A percentile compares a stretch with the other conserved stretches of the same genome.
These are phyloP conservation scores for Salvelinus alpinus DNA, from an alignment of 2,113 vertebrate species.

Conservation along the genomic window DNA sequence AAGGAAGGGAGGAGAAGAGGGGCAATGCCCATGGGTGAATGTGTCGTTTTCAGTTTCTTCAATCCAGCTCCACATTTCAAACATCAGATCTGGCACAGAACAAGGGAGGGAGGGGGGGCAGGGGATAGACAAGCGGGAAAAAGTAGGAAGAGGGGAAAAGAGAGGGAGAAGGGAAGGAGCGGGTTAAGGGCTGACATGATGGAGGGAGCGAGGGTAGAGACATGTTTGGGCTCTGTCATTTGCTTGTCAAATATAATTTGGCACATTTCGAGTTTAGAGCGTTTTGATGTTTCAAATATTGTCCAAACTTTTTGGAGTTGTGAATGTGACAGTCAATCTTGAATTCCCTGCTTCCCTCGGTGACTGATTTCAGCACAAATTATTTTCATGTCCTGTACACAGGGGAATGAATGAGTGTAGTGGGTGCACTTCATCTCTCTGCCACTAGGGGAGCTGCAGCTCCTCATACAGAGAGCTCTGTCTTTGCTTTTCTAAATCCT, in stretches of 20 bases:
- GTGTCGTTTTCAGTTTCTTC: conserved; percentile 57
- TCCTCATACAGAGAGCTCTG: neutral
- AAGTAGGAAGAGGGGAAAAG: conserved; percentile 11
- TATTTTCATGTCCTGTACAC: no score
- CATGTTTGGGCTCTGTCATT: no score
- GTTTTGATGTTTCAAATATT: no score
- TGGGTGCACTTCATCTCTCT: neutral
- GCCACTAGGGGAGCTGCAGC: conserved; percentile 36
- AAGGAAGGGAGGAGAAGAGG: neutral
- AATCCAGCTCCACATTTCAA: conserved; percentile 37
- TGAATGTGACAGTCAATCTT: no score
- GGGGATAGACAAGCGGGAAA: neutral
- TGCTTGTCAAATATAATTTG: no score
- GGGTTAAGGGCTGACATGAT: neutral
- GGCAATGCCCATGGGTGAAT: conserved; percentile 12
- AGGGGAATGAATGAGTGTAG: no score
- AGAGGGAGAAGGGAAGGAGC: neutral
- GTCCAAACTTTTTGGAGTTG: neutral
- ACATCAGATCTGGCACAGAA: conserved; percentile 23
- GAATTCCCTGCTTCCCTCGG: neutral
- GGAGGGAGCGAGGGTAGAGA: neutral
- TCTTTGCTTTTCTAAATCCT: conserved; percentile 3
- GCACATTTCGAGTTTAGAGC: no score
- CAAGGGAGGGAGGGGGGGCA: conserved; percentile 9
- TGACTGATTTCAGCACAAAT: neutral